Evolutionary conservation across 2,797 vertebrate genomes (phyloP), one percentile per base, ranked within the genome.

Genomic region (Syndactyla subalaris): DNA sequence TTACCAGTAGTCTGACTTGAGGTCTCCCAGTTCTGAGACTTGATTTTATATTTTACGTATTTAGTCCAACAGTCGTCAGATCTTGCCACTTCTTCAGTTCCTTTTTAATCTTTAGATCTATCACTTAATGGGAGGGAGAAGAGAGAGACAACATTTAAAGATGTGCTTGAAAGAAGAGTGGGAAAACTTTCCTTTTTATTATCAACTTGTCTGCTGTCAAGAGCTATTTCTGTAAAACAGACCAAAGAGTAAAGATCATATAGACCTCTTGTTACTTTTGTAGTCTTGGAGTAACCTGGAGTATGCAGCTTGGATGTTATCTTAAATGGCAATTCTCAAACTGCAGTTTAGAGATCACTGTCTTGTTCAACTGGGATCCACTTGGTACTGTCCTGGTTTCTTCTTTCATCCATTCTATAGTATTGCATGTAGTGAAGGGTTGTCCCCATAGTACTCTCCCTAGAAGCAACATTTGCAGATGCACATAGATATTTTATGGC

Each of bases 41-140:
- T 92, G 96, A 93, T 97, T 97, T 97, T 67, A 54, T 97, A 93
- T 96, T 95, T 96, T 96, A 95, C 93, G 32, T 96, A 95, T 97
- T 94, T 96, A 94, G 92, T 96, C 85, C 94, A 95, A 97, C 76
- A 89, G 95, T 70, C 82, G 9, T 97, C 96, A 96, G 96, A 97
- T 95, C 96, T 95, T 93, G 75, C 94, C 76, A 67, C 76, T 97
- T 96, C 88, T 67, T 61, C 78, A 3, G 67, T 81, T 96, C 38
- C 65, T 96, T 89, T 96, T 94, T 95, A 96, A 79, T 93, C 89
- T 87, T 82, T 73, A 80, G 96, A 96, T 89, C 86, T 96, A 41
- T 89, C 61, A 70, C 43, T 96, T 96, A 86, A 94, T 92, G 79
- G 96, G 26, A 45, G 45, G 41, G 39, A 91, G 65, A 96, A 77